Base-by-base conservation (phyloP, 2,888 invertebrate species). In the Tiphia femorata region DNA sequence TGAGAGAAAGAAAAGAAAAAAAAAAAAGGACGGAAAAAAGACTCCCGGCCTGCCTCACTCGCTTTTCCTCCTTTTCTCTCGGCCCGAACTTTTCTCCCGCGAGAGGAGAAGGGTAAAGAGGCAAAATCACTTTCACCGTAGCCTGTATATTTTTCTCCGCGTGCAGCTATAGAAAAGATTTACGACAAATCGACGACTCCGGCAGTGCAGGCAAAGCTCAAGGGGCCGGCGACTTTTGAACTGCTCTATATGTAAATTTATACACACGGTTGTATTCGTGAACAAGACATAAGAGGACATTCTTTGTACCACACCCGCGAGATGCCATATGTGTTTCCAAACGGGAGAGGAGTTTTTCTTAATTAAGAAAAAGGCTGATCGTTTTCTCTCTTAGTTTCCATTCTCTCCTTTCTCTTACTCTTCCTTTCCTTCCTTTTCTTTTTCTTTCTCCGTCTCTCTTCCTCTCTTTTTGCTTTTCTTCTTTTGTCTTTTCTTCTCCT, bases 321-420 rank as follows among this genome's bases (percentile, higher is more conserved):
- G 56, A 66, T 61, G 61, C 67, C 66, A 64, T 67, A 61, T 55
- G 66, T 64, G 58, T 67, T 67, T 64, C 55, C 50, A n/a, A n/a
- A n/a, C n/a, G n/a, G n/a, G n/a, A 49, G 16, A 44, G 46, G 12
- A 43, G 42, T 40, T 60, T 57, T 61, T 61, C 35, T 46, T 37
- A 10, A 47, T 47, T 27, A 46, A 60, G 21, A 52, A 58, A 51
- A 67, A 62, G 64, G 56, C 62, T 64, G 64, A 62, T 59, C 52
- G 58, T 59, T 67, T 64, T 64, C 57, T 60, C 49, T 41, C n/a
- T n/a, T n/a, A n/a, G n/a, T n/a, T n/a, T n/a, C n/a, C n/a, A n/a
- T n/a, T n/a, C n/a, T n/a, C n/a, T n/a, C n/a, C n/a, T n/a, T n/a
- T n/a, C n/a, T n/a, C n/a, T n/a, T n/a, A n/a, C n/a, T n/a, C n/a